Evolutionary conservation across 2,113 vertebrate genomes (phyloP).

Genomic region (Dipodomys spectabilis): DNA sequence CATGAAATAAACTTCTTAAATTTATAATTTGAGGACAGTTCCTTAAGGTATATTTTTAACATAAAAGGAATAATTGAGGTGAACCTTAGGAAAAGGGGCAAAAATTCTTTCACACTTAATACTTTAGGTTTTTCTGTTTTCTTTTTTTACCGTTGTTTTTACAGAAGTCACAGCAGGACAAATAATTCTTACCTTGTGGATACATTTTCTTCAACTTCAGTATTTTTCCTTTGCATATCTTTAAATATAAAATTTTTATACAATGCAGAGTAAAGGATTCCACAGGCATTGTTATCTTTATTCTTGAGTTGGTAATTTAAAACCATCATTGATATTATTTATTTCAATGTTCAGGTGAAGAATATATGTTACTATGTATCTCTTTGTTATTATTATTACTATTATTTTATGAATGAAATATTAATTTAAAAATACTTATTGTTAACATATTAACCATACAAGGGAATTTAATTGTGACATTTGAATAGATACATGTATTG

Average conservation of each 20-base stretch:
- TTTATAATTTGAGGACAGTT: neutral
- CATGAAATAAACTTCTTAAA: neutral
- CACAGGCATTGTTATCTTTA: neutral
- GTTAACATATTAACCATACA: too few relatives aligned
- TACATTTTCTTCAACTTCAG: neutral
- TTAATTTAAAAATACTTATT: neutral
- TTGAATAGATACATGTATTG: too few relatives aligned
- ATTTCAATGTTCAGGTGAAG: neutral
- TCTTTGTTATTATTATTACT: neutral
- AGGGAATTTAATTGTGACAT: too few relatives aligned
- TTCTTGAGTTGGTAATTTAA: neutral
- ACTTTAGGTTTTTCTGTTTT: neutral
- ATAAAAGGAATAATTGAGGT: neutral
- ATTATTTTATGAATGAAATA: neutral
- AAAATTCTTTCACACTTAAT: neutral
- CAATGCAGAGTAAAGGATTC: neutral
- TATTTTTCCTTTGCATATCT: neutral
- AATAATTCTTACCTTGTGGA: neutral
- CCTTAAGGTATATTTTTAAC: neutral
- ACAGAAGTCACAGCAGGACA: neutral
- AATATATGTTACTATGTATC: neutral
- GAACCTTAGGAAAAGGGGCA: neutral
- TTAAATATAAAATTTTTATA: neutral
- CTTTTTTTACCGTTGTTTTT: conserved; percentile 1
- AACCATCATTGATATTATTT: neutral